Evolutionary conservation across 2,888 invertebrate genomes (phyloP), one percentile per base, ranked within the genome.

Genomic region (Lasius fuliginosus): DNA sequence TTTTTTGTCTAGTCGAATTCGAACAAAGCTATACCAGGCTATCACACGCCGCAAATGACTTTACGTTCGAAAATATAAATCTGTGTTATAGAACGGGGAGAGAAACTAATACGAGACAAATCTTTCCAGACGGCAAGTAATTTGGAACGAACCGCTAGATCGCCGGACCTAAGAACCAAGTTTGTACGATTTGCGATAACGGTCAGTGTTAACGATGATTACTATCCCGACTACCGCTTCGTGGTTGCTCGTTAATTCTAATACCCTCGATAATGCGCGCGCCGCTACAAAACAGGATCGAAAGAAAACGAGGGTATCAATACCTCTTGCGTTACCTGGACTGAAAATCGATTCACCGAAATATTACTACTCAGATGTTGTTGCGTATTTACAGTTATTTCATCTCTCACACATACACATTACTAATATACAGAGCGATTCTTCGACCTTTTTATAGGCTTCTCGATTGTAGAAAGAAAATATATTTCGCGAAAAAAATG

Each of bases 101-200:
- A 67, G 89, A 84, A 87, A 88, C 88, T 89, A 88, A 88, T 88
- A 89, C 83, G 84, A 84, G 86, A 89, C 89, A 84, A 88, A 89
- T 89, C 88, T 84, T 89, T 71, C 74, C 73, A 30, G 68, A 68
- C 33, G 69, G 85, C 49, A 77, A 83, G 76, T 89, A 86, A 60
- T 89, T 87, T 83, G 73, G 56, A 77, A 69, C 87, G 67, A 87
- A 86, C 86, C 71, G 40, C 68, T 67, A 67, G 49, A 18, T 27
- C 68, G 58, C 60, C 33, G 15, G 46, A n/a, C 40, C 79, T 73
- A 81, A 81, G 79, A 73, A 81, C 76, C 64, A 56, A 75, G 82
- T 76, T 75, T 64, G 42, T 65, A 30, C 60, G 62, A 77, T 42
- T 56, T 53, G 30, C 53, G 67, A 73, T 73, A 75, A n/a, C 46